Conservation (phyloP, 2,113 vertebrate species). For the Riparia riparia region DNA sequence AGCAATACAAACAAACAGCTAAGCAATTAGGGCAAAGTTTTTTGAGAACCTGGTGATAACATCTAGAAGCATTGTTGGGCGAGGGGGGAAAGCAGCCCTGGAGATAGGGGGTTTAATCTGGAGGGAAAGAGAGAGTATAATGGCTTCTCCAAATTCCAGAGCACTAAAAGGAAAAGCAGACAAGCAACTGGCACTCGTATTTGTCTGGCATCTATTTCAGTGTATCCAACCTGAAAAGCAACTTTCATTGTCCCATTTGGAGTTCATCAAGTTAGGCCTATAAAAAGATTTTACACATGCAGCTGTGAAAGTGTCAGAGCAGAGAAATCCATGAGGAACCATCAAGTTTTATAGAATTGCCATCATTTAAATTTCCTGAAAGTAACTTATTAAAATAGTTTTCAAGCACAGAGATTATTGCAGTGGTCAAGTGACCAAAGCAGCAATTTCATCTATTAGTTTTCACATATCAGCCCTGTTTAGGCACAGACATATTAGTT, state of each 20-base stretch:
- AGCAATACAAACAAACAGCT: slow-evolving; percentile 72
- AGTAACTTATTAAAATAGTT: neutral
- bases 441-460: neutral
- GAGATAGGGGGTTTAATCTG: slow-evolving; percentile 39
- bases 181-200: neutral
- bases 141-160: slow-evolving; percentile 33
- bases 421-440: neutral
- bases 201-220: slow-evolving; percentile 37
- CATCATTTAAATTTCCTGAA: neutral
- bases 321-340: neutral
- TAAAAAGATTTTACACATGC: neutral
- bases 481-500: neutral
- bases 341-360: neutral
- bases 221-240: slow-evolving; percentile 22
- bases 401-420: neutral
- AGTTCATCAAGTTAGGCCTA: neutral
- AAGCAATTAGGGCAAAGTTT: slow-evolving; percentile 64
- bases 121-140: neutral
- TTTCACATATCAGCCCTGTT: neutral
- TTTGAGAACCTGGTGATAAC: slow-evolving; percentile 50
- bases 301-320: neutral
- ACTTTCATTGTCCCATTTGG: slow-evolving; percentile 6
- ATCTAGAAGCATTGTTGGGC: slow-evolving; percentile 56
- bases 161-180: neutral
- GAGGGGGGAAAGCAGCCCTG: neutral